A percentile compares a stretch with the other conserved stretches of the same genome.
These are phyloP conservation scores for Leptinotarsa defecta DNA, from an alignment of 1,140 invertebrate genomes.

Conservation along the genomic window DNA sequence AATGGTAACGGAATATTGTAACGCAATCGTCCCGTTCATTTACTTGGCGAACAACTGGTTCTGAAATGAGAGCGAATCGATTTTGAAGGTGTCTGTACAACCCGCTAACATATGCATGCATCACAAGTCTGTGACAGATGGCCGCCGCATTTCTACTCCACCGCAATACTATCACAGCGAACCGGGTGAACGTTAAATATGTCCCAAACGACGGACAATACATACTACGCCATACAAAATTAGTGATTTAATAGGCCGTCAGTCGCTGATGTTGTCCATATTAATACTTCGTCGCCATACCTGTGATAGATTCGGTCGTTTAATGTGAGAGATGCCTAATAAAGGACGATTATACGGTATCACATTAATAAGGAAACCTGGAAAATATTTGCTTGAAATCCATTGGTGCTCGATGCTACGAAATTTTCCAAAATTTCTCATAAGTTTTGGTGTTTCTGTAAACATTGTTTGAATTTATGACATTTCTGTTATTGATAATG, in stretches of 20 bases:
- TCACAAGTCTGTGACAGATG: conserved; percentile 41
- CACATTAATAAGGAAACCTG: too few relatives aligned
- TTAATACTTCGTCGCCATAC: conserved; percentile 30
- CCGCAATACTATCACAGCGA: conserved; percentile 23
- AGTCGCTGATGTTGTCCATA: conserved; percentile 35
- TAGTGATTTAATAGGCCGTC: conserved; percentile 40
- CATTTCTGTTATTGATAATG: too few relatives aligned
- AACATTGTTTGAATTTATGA: too few relatives aligned
- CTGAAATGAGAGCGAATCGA: neutral
- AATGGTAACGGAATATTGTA: too few relatives aligned
- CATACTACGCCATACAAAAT: conserved; percentile 32
- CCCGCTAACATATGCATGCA: conserved; percentile 37
- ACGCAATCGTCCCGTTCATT: too few relatives aligned
- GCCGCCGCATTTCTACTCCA: conserved; percentile 31
- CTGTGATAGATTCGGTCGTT: neutral
- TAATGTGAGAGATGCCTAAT: too few relatives aligned
- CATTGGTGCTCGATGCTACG: too few relatives aligned
- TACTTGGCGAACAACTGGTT: too few relatives aligned
- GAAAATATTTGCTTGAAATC: too few relatives aligned
- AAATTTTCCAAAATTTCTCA: too few relatives aligned
- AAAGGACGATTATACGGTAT: too few relatives aligned
- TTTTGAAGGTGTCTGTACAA: conserved; percentile 15
- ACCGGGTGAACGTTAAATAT: conserved; percentile 31
- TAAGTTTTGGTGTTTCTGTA: too few relatives aligned
- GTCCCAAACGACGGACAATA: conserved; percentile 28